A percentile compares a stretch with the other conserved stretches of the same genome.
These are phyloP conservation scores for Lepidurus couesii DNA, from an alignment of 1,140 invertebrate species.

Conservation along the genomic window DNA sequence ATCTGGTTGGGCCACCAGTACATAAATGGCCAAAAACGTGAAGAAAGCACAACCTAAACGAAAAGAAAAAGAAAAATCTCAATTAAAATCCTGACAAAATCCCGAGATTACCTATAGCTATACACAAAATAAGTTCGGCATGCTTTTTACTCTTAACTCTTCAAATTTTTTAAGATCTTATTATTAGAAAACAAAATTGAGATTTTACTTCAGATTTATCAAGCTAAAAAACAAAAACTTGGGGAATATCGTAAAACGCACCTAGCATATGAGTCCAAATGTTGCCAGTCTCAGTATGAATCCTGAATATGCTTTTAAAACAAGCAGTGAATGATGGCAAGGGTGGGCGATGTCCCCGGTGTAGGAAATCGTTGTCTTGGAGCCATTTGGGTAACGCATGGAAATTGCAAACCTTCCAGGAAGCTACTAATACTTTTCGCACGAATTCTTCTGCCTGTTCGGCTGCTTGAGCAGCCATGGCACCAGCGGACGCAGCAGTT, in stretches of 20 bases:
- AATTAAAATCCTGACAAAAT: neutral
- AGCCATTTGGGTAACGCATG: slow-evolving; percentile 55
- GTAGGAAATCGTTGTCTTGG: slow-evolving; percentile 58
- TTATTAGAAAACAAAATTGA: too few relatives aligned
- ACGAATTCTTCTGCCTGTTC: slow-evolving; percentile 51
- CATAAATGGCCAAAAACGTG: slow-evolving; percentile 30
- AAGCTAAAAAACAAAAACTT: too few relatives aligned
- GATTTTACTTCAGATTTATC: too few relatives aligned
- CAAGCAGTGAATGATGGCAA: slow-evolving; percentile 55
- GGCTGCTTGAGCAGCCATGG: slow-evolving; percentile 42
- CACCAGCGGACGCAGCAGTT: slow-evolving; percentile 11
- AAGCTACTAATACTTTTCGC: slow-evolving; percentile 46
- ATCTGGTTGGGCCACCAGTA: slow-evolving; percentile 45
- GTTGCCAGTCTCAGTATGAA: slow-evolving; percentile 62
- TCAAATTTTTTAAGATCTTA: too few relatives aligned
- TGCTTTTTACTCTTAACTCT: too few relatives aligned
- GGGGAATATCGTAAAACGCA: slow-evolving; percentile 41
- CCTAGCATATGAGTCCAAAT: slow-evolving; percentile 63
- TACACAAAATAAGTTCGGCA: too few relatives aligned
- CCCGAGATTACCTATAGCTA: too few relatives aligned
- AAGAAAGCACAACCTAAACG: slow-evolving; percentile 35
- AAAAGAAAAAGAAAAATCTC: slow-evolving; percentile 30
- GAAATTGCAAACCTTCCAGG: slow-evolving; percentile 42
- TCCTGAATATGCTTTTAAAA: slow-evolving; percentile 58
- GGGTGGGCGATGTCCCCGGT: slow-evolving; percentile 55